Evolutionary conservation across 2,797 vertebrate species (phyloP).

Genomic region (Cygnus olor): DNA sequence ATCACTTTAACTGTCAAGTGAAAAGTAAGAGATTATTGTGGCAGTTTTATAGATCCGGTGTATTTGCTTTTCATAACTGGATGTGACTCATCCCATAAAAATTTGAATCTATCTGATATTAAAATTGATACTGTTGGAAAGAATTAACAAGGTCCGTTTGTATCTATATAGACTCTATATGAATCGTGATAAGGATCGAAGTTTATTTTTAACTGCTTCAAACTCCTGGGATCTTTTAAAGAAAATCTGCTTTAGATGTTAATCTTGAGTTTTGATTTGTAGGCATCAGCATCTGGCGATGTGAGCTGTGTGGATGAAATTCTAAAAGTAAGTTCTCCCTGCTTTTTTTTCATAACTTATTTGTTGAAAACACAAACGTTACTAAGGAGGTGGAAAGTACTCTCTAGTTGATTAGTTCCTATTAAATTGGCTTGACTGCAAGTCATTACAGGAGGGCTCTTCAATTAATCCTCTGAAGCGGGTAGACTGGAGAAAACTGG

Average conservation of each 20-base stretch:
- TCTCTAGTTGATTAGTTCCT: not conserved
- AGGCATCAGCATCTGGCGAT: conserved; percentile 92
- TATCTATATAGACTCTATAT: not conserved
- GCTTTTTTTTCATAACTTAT: not conserved
- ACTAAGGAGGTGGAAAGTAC: not conserved
- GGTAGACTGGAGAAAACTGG: not conserved
- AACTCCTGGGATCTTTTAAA: not conserved
- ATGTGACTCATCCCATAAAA: conserved; percentile 26
- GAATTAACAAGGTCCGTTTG: not conserved
- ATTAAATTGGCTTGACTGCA: not conserved
- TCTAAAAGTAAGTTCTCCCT: conserved; percentile 88
- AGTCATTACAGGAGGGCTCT: not conserved
- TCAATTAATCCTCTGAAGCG: not conserved
- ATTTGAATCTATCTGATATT: not conserved
- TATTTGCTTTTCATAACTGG: conserved; percentile 27
- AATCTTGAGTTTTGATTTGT: conserved; percentile 68
- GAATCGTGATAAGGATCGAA: not conserved
- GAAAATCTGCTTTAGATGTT: not conserved
- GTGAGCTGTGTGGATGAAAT: conserved; percentile 98
- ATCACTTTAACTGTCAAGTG: conserved; percentile 15
- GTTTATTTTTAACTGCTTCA: conserved; percentile 27
- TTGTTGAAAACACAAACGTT: not conserved
- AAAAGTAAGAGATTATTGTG: not conserved
- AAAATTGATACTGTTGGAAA: not conserved
- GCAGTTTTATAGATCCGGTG: not conserved